Base-by-base conservation (phyloP, 2,113 vertebrate genomes). In the Crocuta crocuta region DNA sequence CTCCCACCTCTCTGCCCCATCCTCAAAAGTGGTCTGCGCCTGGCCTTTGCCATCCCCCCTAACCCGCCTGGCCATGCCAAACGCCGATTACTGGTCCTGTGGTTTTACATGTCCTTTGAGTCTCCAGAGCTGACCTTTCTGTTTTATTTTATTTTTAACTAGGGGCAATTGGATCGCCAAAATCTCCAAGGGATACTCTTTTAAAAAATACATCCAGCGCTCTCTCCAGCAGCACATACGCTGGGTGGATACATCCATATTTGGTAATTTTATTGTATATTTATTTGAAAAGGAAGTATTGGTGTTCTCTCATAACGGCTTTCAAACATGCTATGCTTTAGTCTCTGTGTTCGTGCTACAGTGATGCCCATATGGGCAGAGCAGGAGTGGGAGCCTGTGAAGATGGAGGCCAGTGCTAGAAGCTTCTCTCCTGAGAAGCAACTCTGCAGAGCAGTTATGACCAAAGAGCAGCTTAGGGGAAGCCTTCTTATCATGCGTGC, bases 131-230 rank as follows among this genome's bases (percentile, higher is more conserved):
- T 39, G 15, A 70, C 31, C 15, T 92, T 96, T 84, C 68, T 78
- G 28, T 43, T 92, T 73, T 70, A 73, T 74, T 92, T 82, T 96
- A 91, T 82, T 87, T 96, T 97, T 95, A 95, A 98, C 70, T 50
- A n/a, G n/a, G 53, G 61, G 26, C 87, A 88, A 85, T 65, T 7
- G 35, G 58, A 71, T 95, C 33, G 11, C 53, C 33, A 23, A 35
- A 61, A 81, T 63, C 83, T 90, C 83, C 31, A 95, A 90, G 24
- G 31, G 10, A 39, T 78, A 80, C 1, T 93, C 63, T 97, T 68
- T 93, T 68, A 96, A 93, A 24, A 91, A 39, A 48, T 48, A 61
- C 58, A 61, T 23, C 21, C 58, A 23, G 58, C 23, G 21, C 58
- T 9, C 7, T 8, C 58, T 61, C 23, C 58, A 2, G 55, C 58